Evolutionary conservation across 1,140 invertebrate species (phyloP).

Genomic region (Lepidostoma basale): DNA sequence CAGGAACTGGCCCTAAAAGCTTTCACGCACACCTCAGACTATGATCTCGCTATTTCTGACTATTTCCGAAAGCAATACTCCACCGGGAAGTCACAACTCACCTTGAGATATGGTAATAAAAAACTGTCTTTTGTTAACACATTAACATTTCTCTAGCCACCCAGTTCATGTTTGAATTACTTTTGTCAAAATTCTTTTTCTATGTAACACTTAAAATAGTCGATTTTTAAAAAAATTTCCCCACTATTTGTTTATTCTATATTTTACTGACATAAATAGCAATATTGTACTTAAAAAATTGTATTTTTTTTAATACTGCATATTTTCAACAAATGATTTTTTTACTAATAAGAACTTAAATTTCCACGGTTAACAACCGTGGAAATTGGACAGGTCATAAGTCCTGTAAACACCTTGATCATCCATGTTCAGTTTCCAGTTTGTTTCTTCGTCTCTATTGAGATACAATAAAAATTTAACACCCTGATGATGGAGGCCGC

Average conservation of each 20-base stretch:
- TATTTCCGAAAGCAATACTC: conserved; percentile 94
- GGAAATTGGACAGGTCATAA: too few relatives aligned
- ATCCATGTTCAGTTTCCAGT: too few relatives aligned
- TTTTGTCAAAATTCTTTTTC: too few relatives aligned
- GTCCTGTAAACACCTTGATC: too few relatives aligned
- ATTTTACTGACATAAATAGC: neutral
- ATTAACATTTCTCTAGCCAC: neutral
- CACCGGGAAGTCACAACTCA: conserved; percentile 76
- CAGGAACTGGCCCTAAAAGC: conserved; percentile 85
- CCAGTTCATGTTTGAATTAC: neutral
- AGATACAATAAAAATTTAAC: too few relatives aligned
- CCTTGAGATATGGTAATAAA: conserved; percentile 80
- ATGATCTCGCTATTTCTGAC: conserved; percentile 93
- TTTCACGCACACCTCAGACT: conserved; percentile 94
- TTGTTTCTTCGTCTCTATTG: too few relatives aligned
- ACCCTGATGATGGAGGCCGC: too few relatives aligned
- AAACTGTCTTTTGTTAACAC: neutral
- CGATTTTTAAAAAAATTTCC: neutral
- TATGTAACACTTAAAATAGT: neutral
- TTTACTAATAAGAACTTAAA: too few relatives aligned
- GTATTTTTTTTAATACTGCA: too few relatives aligned
- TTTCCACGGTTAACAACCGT: too few relatives aligned
- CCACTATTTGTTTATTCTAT: neutral
- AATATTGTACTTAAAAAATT: neutral
- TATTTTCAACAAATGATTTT: too few relatives aligned